A percentile compares a stretch with the other conserved stretches of the same genome.
phyloP scores from a whole-genome alignment of 2,888 invertebrate genomes.

The Caenorhabditis drosophilae region DNA sequence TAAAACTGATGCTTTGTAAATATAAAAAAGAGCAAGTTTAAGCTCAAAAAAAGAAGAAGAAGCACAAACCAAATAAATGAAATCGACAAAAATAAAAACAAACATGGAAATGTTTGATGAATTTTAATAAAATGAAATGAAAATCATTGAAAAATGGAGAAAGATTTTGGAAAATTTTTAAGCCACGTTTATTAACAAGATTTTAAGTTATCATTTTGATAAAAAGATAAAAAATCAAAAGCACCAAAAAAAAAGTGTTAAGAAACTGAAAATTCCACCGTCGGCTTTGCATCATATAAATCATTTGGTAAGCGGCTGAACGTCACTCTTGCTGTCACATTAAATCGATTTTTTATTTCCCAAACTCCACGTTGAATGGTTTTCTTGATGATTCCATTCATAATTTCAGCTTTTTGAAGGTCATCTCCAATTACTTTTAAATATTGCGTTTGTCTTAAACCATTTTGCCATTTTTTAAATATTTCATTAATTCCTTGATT shows the following conservation, averaged over 20 bases:
- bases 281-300: slow-evolving; percentile 31
- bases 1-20: no score
- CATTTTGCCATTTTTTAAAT: slow-evolving; percentile 35
- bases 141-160: no score
- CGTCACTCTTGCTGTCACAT: slow-evolving; percentile 21
- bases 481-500: slow-evolving; percentile 26
- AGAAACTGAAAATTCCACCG: slow-evolving; percentile 22
- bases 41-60: no score
- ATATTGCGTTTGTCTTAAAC: slow-evolving; percentile 18
- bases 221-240: background rate
- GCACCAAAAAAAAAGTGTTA: slow-evolving; percentile 1
- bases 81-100: no score
- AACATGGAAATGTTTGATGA: no score
- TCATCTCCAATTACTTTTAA: slow-evolving; percentile 33
- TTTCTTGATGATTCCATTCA: slow-evolving; percentile 31
- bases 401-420: slow-evolving; percentile 29
- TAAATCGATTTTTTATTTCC: slow-evolving; percentile 30
- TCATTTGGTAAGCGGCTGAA: slow-evolving; percentile 25
- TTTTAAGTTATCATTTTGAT: no score
- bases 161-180: no score
- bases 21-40: no score
- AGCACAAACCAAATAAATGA: no score
- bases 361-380: slow-evolving; percentile 31
- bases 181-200: no score
- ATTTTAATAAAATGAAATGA: no score